phyloP scores from a whole-genome alignment of 2,113 vertebrate species.

The Tautogolabrus adspersus region DNA sequence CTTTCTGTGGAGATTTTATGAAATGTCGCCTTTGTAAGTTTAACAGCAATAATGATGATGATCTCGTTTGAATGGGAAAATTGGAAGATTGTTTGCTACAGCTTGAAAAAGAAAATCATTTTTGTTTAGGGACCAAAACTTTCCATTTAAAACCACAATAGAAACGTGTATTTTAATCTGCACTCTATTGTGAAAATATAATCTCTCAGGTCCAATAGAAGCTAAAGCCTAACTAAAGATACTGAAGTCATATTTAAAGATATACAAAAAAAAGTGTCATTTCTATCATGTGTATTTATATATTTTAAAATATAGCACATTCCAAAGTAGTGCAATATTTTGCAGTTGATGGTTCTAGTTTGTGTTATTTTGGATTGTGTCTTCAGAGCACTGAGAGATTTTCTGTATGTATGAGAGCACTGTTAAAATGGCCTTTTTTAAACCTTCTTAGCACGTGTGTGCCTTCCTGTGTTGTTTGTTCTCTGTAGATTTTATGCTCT shows the following conservation, averaged over 20 bases:
- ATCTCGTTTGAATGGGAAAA: constrained; percentile 38
- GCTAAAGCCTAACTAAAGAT: constrained; percentile 51
- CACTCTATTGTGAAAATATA: constrained; percentile 50
- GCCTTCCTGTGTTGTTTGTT: constrained; percentile 83
- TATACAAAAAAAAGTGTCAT: constrained; percentile 36
- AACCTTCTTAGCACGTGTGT: constrained; percentile 83
- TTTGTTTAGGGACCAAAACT: constrained; percentile 78
- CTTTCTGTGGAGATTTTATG: constrained; percentile 45
- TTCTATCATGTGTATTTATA: constrained; percentile 74
- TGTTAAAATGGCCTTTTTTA: constrained; percentile 79
- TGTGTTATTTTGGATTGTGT: constrained; percentile 70
- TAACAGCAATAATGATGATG: constrained; percentile 33
- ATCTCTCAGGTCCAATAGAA: constrained; percentile 73
- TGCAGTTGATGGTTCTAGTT: constrained; percentile 77
- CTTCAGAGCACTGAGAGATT: constrained; percentile 81
- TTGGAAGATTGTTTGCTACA: constrained; percentile 37
- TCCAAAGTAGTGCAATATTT: constrained; percentile 85
- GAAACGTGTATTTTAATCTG: constrained; percentile 50
- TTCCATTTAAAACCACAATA: constrained; percentile 40
- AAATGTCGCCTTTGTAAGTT: constrained; percentile 33
- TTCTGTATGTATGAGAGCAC: constrained; percentile 76
- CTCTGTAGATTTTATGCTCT: constrained; percentile 79
- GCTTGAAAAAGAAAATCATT: constrained; percentile 9
- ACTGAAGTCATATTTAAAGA: constrained; percentile 71
- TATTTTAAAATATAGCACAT: constrained; percentile 64